Evolutionary conservation across 2,888 invertebrate species (phyloP).

Genomic region (Adineta ricciae): DNA sequence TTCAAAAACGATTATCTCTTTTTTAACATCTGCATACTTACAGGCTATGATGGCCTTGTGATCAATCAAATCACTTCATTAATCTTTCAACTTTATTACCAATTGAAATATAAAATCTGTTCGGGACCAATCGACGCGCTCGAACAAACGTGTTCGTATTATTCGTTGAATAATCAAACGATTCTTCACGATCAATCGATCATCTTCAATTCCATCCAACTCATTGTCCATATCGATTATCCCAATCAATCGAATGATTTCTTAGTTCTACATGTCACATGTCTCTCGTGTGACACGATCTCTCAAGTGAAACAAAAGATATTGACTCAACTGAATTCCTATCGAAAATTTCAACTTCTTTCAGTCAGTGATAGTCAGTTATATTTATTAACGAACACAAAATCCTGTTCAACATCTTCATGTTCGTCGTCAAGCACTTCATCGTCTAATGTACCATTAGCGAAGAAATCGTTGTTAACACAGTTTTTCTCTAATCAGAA

Average conservation of each 20-base stretch:
- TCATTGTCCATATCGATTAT: background rate
- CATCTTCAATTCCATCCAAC: background rate
- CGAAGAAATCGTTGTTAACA: background rate
- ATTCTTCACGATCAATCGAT: background rate
- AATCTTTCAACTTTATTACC: background rate
- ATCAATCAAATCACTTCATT: background rate
- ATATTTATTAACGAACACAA: background rate
- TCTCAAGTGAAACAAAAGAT: conserved; percentile 5
- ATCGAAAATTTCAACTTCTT: background rate
- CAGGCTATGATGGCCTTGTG: background rate
- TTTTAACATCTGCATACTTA: background rate
- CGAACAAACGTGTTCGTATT: conserved; percentile 6
- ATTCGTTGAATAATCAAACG: conserved; percentile 1
- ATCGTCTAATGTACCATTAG: conserved; percentile 3
- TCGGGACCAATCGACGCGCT: background rate
- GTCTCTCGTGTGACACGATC: conserved; percentile 11
- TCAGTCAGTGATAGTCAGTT: background rate
- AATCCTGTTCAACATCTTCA: background rate
- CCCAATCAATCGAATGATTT: background rate
- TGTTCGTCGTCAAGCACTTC: background rate
- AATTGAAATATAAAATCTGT: background rate
- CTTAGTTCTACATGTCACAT: background rate
- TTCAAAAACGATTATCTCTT: background rate
- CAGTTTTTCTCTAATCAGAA: background rate
- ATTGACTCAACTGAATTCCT: background rate